Evolutionary conservation across 2,888 invertebrate species (phyloP).

Genomic region (Philhelius pedissequus): DNA sequence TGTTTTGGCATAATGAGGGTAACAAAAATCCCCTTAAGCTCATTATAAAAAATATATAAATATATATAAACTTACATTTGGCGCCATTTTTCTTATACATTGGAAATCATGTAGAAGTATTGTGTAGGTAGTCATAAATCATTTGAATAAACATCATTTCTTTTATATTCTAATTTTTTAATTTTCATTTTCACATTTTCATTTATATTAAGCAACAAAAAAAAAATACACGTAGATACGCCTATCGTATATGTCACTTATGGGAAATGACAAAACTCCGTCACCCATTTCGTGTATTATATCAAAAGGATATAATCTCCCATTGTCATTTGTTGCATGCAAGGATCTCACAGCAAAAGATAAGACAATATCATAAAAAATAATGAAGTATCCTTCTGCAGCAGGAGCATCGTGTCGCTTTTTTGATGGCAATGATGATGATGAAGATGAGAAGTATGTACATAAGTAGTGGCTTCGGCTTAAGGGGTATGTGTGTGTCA

Average conservation of each 20-base stretch:
- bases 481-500: background rate
- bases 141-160: too few species aligned
- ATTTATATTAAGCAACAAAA: background rate
- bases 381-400: conserved; percentile 56
- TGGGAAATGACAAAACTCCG: background rate
- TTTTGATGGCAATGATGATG: background rate
- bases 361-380: conserved; percentile 62
- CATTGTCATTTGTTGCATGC: conserved; percentile 68
- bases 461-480: background rate
- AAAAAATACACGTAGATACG: background rate
- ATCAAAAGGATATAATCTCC: conserved; percentile 53
- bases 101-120: too few species aligned
- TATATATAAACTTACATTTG: too few species aligned
- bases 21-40: too few species aligned
- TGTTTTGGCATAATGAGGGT: too few species aligned
- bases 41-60: too few species aligned
- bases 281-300: conserved; percentile 24
- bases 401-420: conserved; percentile 24
- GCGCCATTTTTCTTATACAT: too few species aligned
- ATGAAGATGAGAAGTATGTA: background rate
- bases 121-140: too few species aligned
- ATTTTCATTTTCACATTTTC: too few species aligned
- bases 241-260: background rate
- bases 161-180: too few species aligned
- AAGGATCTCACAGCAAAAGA: conserved; percentile 37